Conservation (phyloP, 1,140 invertebrate genomes). For the Zaprionus ornatus region DNA sequence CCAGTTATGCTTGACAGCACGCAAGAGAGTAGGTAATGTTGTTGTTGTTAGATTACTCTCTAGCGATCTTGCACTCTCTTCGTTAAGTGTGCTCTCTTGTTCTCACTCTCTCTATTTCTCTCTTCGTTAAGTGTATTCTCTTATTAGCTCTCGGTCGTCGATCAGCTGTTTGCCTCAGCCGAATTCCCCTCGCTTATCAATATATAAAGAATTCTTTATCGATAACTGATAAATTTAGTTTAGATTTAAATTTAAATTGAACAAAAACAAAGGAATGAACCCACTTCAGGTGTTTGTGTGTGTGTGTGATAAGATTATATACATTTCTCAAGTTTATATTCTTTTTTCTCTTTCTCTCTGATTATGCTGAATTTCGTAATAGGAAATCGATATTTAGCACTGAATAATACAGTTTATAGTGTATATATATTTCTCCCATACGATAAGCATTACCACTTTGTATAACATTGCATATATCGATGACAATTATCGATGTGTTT, state of each 20-base stretch:
- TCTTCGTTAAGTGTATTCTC: neutral
- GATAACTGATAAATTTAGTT: conserved; percentile 37
- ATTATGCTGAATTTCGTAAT: no score
- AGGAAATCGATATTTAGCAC: neutral
- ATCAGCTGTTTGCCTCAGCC: neutral
- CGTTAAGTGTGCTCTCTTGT: neutral
- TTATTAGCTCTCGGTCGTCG: neutral
- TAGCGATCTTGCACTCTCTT: neutral
- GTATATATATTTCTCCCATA: no score
- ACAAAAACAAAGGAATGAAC: conserved; percentile 10
- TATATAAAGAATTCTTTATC: conserved; percentile 15
- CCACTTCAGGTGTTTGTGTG: neutral
- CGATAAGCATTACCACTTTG: no score
- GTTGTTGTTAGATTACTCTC: neutral
- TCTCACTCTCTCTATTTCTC: neutral
- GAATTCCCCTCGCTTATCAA: conserved; percentile 33
- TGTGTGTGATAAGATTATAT: conserved; percentile 32
- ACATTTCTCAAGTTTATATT: neutral
- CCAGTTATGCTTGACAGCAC: neutral
- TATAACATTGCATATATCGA: neutral
- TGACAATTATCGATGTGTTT: neutral
- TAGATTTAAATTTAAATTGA: conserved; percentile 34
- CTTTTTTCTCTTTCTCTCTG: no score
- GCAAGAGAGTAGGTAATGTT: neutral
- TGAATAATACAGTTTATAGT: no score